Conservation (phyloP, 2,113 vertebrate genomes). For the Syrmaticus mikado region DNA sequence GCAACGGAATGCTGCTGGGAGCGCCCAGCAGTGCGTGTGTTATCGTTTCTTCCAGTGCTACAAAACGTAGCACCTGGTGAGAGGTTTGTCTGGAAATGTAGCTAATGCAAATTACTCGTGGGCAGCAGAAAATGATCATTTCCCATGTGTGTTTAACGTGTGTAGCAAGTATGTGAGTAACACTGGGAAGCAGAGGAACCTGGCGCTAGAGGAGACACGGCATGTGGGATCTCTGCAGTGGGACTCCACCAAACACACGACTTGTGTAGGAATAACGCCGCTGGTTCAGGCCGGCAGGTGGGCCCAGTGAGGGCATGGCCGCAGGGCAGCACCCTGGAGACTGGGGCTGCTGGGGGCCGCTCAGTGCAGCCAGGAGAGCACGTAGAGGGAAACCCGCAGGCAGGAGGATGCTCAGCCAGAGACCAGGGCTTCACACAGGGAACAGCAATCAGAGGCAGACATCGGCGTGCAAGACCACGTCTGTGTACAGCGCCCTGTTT, state of each 20-base stretch:
- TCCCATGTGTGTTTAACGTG: neutral
- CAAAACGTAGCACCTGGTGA: neutral
- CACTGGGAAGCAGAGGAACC: neutral
- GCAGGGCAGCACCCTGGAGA: no score
- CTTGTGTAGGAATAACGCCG: neutral
- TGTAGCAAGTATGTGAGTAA: neutral
- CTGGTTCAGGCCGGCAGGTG: rapidly evolving
- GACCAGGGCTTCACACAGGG: rapidly evolving
- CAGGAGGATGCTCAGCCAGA: neutral
- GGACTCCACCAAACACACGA: neutral
- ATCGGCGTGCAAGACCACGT: rapidly evolving
- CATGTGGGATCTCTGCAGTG: rapidly evolving
- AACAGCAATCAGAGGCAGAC: neutral
- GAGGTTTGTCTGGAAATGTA: no score
- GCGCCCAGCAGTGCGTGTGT: neutral
- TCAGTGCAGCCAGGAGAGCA: neutral
- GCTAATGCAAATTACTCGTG: neutral
- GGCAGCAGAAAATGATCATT: neutral
- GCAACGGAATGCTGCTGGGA: constrained; percentile 49
- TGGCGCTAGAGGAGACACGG: neutral
- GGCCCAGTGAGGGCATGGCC: neutral
- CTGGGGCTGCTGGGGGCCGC: no score
- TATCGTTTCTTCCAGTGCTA: constrained; percentile 38
- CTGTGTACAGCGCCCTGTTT: neutral
- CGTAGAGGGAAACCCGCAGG: neutral